phyloP scores from a whole-genome alignment of 2,888 invertebrate genomes.

The Priocnemis perturbator region DNA sequence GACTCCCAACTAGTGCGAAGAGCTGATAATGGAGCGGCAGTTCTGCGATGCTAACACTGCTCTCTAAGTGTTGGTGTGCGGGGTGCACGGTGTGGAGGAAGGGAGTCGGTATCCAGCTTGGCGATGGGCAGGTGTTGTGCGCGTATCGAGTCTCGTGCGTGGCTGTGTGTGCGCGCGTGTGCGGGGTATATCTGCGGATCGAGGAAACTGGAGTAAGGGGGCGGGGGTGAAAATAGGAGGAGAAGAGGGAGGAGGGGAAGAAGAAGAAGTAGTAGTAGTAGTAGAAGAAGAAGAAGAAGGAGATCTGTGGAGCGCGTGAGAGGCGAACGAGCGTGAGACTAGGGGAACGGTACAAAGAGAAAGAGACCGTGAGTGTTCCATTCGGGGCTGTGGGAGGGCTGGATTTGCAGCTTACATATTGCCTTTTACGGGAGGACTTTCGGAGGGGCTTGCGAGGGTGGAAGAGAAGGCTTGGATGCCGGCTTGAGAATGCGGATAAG shows the following conservation, averaged over 20 bases:
- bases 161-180: constrained; percentile 30
- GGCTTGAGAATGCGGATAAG: not conserved
- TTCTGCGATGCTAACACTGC: constrained; percentile 53
- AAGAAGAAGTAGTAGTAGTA: not conserved
- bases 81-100: constrained; percentile 25
- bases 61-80: constrained; percentile 48
- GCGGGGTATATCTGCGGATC: constrained; percentile 20
- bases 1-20: constrained; percentile 50
- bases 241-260: not conserved
- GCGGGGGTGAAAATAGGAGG: not conserved
- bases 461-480: not conserved
- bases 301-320: not conserved
- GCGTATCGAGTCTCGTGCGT: constrained; percentile 9
- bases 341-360: constrained; percentile 33
- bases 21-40: constrained; percentile 44
- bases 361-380: constrained; percentile 14
- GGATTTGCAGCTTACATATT: constrained; percentile 18
- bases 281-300: not conserved
- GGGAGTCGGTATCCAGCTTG: not conserved
- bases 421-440: not conserved
- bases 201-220: not conserved
- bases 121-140: not conserved
- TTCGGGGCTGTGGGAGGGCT: constrained; percentile 13
- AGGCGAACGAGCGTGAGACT: constrained; percentile 14
- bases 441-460: constrained; percentile 12